Percentiles rank a stretch among this genome's conserved stretches.
Evolutionary conservation across 2,797 vertebrate genomes (phyloP).

Genomic region (Propithecus perrieri): DNA sequence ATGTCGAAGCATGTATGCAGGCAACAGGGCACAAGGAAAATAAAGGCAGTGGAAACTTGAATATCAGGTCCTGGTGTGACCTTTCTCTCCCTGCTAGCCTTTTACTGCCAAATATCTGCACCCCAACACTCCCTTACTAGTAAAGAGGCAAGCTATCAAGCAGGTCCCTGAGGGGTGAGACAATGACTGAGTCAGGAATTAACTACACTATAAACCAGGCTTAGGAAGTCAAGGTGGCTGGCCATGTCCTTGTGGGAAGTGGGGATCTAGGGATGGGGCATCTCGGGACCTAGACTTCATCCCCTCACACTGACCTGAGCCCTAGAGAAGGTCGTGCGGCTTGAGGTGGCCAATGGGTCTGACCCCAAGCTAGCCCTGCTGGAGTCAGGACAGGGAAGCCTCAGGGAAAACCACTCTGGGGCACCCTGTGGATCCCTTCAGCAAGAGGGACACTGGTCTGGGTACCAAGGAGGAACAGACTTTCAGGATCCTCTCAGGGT

Average conservation of each 20-base stretch:
- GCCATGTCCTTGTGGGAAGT: background rate
- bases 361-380: background rate
- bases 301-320: background rate
- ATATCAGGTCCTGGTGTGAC: constrained; percentile 77
- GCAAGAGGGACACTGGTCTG: background rate
- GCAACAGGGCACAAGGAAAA: constrained; percentile 84
- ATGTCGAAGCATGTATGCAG: constrained; percentile 83
- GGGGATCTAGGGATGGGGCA: background rate
- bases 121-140: background rate
- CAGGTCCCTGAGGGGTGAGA: background rate
- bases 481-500: background rate
- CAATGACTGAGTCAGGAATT: background rate
- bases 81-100: constrained; percentile 73
- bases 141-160: constrained; percentile 1
- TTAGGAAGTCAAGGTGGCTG: constrained; percentile 7
- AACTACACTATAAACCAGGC: background rate
- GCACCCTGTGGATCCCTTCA: background rate
- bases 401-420: background rate
- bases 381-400: background rate
- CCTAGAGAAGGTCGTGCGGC: background rate
- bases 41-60: constrained; percentile 82
- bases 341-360: background rate
- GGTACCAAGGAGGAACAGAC: background rate
- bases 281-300: background rate
- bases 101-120: constrained; percentile 62